These are phyloP conservation scores for Barypeithes pellucidus DNA, from an alignment of 2,888 invertebrate genomes.

Conservation along the genomic window DNA sequence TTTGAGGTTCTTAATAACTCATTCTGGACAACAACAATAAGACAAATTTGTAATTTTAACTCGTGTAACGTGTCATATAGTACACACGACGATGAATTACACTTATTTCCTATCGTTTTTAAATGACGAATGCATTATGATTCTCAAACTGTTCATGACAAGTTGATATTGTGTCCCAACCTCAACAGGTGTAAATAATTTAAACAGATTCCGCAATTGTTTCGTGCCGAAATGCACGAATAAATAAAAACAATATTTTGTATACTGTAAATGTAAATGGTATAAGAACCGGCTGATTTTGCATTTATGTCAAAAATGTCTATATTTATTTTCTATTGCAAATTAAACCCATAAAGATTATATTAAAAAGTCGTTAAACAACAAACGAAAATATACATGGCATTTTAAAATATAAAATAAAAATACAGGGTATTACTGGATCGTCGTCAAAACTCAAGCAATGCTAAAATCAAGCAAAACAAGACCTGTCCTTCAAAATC, in stretches of 20 bases:
- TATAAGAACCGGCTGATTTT: constrained; percentile 28
- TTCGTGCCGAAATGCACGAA: background rate
- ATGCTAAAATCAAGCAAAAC: too few relatives aligned
- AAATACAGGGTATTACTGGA: too few relatives aligned
- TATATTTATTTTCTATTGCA: constrained; percentile 2
- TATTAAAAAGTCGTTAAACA: background rate
- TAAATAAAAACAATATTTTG: constrained; percentile 29
- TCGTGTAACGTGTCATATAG: too few relatives aligned
- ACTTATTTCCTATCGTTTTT: background rate
- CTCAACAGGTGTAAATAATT: constrained; percentile 36
- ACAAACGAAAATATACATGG: too few relatives aligned
- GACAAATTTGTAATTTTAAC: too few relatives aligned
- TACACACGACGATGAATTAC: too few relatives aligned
- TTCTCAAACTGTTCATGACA: constrained; percentile 28
- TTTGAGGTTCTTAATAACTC: too few relatives aligned
- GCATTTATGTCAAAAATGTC: constrained; percentile 24
- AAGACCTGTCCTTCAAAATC: too few relatives aligned
- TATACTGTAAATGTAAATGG: constrained; percentile 29
- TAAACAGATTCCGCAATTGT: constrained; percentile 11
- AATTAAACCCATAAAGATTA: background rate
- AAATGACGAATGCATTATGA: constrained; percentile 26
- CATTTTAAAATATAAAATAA: too few relatives aligned
- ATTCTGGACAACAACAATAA: too few relatives aligned
- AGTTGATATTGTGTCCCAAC: constrained; percentile 20
- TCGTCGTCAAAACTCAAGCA: too few relatives aligned